These are phyloP conservation scores for Enteromius fasciolatus DNA, from an alignment of 2,797 vertebrate species.

Conservation along the genomic window DNA sequence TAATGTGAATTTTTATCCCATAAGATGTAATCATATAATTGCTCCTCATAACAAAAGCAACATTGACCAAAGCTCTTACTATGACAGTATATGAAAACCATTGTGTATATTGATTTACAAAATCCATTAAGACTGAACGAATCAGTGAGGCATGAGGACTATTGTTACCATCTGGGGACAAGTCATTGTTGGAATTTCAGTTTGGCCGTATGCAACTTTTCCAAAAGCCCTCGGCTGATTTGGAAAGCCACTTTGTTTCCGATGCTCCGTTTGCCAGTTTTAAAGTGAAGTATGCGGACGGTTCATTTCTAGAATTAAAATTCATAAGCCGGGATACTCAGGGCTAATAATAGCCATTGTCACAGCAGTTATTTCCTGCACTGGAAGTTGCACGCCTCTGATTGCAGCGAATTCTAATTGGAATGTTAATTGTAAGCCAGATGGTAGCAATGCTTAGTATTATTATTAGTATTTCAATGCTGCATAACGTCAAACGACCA, in stretches of 20 bases:
- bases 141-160: neutral
- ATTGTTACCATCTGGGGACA: slow-evolving; percentile 7
- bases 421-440: slow-evolving; percentile 72
- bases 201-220: slow-evolving; percentile 22
- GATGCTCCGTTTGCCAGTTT: slow-evolving; percentile 19
- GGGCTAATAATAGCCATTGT: slow-evolving; percentile 59
- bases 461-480: slow-evolving; percentile 56
- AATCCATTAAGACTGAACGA: slow-evolving; percentile 35
- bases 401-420: slow-evolving; percentile 72
- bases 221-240: slow-evolving; percentile 2
- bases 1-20: neutral
- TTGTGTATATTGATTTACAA: slow-evolving; percentile 39
- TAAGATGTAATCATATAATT: slow-evolving; percentile 27
- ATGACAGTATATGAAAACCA: slow-evolving; percentile 10
- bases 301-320: slow-evolving; percentile 55
- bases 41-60: slow-evolving; percentile 13
- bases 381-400: slow-evolving; percentile 63
- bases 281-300: slow-evolving; percentile 36
- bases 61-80: slow-evolving; percentile 10
- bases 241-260: slow-evolving; percentile 16
- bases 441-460: slow-evolving; percentile 68
- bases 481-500: slow-evolving; percentile 66
- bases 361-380: slow-evolving; percentile 64
- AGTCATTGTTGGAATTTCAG: slow-evolving; percentile 26
- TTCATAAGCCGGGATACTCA: slow-evolving; percentile 51